Base-by-base conservation (phyloP, 2,113 vertebrate genomes). In the Myxocyprinus asiaticus region DNA sequence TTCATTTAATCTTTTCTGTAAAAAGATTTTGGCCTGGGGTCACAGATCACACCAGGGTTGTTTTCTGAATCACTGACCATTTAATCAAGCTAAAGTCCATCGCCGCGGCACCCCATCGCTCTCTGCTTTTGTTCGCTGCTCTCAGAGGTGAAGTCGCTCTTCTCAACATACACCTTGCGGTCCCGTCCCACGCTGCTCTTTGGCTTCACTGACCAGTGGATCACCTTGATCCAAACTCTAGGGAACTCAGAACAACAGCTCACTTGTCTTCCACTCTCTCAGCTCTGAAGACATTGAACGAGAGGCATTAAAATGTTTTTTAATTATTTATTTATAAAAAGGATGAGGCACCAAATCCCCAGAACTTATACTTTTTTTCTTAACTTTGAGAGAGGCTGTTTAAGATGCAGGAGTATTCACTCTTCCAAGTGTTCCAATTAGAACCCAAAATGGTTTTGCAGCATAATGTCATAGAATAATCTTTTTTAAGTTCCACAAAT, bases 61-160 rank as follows among this genome's bases (percentile, higher is more conserved):
- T 95, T 94, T 96, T 95, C 93, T 92, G 91, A 94, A 92, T 94
- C 93, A 94, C 90, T 94, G 91, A 93, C 93, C 94, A 91, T 95
- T 95, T 95, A 95, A 94, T 95, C 94, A 95, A 95, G 92, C 92
- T 86, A 89, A 93, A 93, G 93, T 94, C 93, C 93, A 92, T 93
- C 91, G 89, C 83, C 76, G 83, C 86, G 84, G 69, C 86, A 76
- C 90, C 88, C 88, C 88, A n/a, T 86, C 88, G 89, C 89, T 89
- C 89, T 84, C 83, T 2, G 64, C 93, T 91, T 94, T 94, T 94
- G 93, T 95, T 94, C 86, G 82, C 77, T 82, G 76, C 84, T 88
- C 87, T 89, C 91, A 92, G 89, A 90, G 93, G 92, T 94, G 92
- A 93, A 92, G 89, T 89, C 85, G 83, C 81, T 91, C 92, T 91